Percentiles rank a stretch among this genome's conserved stretches.
phyloP scores from a whole-genome alignment of 2,888 invertebrate genomes.

The Entomobrya multifasciata region DNA sequence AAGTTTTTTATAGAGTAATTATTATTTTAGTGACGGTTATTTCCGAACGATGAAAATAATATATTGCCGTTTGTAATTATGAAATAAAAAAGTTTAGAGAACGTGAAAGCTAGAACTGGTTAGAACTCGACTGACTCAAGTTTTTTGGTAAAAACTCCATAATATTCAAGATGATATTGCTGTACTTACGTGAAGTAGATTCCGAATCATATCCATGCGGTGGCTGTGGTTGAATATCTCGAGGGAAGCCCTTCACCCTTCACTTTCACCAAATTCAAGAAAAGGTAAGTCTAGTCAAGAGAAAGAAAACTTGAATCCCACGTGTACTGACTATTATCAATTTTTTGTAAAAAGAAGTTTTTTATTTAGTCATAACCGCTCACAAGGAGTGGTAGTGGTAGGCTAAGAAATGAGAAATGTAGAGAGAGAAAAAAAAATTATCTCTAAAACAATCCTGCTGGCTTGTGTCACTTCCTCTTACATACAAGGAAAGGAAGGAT shows the following conservation, averaged over 20 bases:
- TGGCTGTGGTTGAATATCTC: constrained; percentile 57
- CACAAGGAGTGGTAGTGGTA: constrained; percentile 3
- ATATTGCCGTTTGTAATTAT: no score
- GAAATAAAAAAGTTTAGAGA: no score
- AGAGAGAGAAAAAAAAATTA: constrained; percentile 39
- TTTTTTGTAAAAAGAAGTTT: constrained; percentile 30
- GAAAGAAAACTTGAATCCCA: constrained; percentile 7
- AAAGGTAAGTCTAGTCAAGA: constrained; percentile 3
- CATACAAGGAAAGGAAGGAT: constrained; percentile 42
- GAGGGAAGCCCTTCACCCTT: constrained; percentile 57
- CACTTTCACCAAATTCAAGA: constrained; percentile 22
- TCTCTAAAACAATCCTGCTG: constrained; percentile 60
- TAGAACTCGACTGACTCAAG: no score
- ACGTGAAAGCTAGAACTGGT: no score
- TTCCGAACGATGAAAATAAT: no score
- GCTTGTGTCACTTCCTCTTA: constrained; percentile 62
- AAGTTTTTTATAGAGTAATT: no score
- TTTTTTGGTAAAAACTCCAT: no score
- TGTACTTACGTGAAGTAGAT: not conserved
- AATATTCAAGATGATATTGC: no score
- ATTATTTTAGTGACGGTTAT: no score
- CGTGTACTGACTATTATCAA: constrained; percentile 10
- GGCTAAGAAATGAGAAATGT: not conserved
- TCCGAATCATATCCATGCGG: constrained; percentile 5
- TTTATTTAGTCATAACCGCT: not conserved